A percentile compares a stretch with the other conserved stretches of the same genome.
phyloP scores from a whole-genome alignment of 2,113 vertebrate species.

The Antigone vipio region DNA sequence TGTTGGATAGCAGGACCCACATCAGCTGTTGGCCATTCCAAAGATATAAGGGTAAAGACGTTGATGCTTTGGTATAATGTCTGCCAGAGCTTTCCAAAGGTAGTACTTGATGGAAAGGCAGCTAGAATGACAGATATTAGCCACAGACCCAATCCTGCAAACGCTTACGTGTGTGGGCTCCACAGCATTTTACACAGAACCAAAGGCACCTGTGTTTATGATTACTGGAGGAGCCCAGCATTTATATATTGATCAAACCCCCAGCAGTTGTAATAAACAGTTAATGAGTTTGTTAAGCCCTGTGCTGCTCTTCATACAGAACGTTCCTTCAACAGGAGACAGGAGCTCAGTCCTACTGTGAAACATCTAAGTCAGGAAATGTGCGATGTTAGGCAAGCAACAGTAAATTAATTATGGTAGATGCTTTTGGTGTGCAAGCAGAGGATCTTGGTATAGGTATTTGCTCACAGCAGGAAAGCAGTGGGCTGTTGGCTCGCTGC shows the following conservation, averaged over 20 bases:
- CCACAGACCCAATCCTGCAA: not conserved
- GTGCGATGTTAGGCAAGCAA: not conserved
- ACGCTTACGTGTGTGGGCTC: not conserved
- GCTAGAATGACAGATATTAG: not conserved
- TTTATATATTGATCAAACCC: not conserved
- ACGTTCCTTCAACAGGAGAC: not conserved
- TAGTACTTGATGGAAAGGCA: not conserved
- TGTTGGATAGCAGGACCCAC: not conserved
- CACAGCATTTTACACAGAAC: not conserved
- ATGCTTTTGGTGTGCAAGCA: not conserved
- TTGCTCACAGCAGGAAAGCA: not conserved
- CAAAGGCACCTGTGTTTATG: not conserved
- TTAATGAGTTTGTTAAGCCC: not conserved
- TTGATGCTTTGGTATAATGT: not conserved
- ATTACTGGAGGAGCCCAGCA: not conserved
- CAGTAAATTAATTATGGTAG: not conserved
- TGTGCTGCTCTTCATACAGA: not conserved
- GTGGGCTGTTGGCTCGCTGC: not conserved
- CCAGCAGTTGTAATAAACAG: not conserved
- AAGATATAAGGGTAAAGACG: not conserved
- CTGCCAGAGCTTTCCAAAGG: not conserved
- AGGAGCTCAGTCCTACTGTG: not conserved
- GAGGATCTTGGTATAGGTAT: not conserved
- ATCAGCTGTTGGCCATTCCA: too few relatives aligned
- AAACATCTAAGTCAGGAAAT: not conserved